Conservation (phyloP, 2,888 invertebrate genomes). For the Heterodera filipjevi region DNA sequence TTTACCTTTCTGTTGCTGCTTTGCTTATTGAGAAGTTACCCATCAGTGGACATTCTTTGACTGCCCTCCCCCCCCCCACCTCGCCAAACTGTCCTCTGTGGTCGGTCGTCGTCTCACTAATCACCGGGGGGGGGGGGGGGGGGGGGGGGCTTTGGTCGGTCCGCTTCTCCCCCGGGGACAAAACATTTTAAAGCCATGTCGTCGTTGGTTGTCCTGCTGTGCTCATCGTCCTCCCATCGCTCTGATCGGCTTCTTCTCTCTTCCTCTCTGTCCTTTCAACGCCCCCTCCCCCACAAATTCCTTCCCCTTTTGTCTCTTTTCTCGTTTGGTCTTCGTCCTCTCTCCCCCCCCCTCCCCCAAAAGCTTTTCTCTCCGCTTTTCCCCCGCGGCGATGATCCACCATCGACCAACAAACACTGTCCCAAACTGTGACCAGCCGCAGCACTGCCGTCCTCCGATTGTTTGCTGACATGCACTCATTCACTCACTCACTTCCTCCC, state of each 20-base stretch:
- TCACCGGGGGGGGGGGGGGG: neutral
- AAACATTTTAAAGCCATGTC: neutral
- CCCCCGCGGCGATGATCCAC: neutral
- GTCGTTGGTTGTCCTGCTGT: neutral
- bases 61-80: too few relatives aligned
- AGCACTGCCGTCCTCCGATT: neutral
- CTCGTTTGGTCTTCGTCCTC: neutral
- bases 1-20: too few relatives aligned
- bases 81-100: too few relatives aligned
- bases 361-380: neutral
- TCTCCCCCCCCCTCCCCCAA: neutral
- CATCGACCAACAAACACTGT: neutral
- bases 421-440: slow-evolving; percentile 8
- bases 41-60: too few relatives aligned
- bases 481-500: neutral
- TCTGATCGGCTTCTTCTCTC: neutral
- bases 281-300: neutral
- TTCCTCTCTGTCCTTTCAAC: neutral
- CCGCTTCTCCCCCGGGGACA: neutral
- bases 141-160: neutral
- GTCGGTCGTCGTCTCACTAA: neutral
- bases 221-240: neutral
- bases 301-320: neutral
- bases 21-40: too few relatives aligned
- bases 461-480: neutral